Evolutionary conservation across 2,888 invertebrate species (phyloP).

Genomic region (Parascotia fuliginaria): DNA sequence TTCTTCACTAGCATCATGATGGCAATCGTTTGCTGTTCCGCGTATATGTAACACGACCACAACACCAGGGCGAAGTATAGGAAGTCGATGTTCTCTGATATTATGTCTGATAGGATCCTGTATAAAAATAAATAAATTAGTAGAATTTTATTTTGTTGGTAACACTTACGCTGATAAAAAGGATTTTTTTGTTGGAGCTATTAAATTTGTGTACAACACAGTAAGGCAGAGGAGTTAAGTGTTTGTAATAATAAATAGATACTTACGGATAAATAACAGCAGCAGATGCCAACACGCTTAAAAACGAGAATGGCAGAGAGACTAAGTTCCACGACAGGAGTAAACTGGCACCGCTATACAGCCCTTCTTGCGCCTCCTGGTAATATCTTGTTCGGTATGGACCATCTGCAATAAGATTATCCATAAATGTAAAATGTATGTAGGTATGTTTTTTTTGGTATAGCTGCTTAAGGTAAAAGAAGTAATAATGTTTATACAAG

Average conservation of each 20-base stretch:
- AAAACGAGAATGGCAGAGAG: constrained; percentile 92
- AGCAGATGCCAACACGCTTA: constrained; percentile 89
- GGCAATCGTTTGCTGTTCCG: constrained; percentile 94
- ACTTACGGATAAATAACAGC: constrained; percentile 91
- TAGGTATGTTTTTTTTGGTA: too few species aligned
- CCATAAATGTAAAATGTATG: too few species aligned
- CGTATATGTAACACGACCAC: constrained; percentile 94
- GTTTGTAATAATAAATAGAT: not conserved
- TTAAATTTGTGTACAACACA: too few species aligned
- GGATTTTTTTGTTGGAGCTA: too few species aligned
- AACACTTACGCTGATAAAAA: too few species aligned
- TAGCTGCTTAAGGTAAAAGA: too few species aligned
- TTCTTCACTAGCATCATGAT: constrained; percentile 93
- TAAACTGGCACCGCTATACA: constrained; percentile 94
- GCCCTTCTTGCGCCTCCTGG: constrained; percentile 95
- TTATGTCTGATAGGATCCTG: constrained; percentile 83
- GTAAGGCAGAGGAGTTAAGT: too few species aligned
- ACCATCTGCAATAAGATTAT: constrained; percentile 88
- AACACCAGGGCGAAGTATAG: constrained; percentile 89
- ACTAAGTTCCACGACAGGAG: constrained; percentile 92
- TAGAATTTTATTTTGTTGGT: not conserved
- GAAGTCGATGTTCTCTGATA: constrained; percentile 86
- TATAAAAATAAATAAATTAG: constrained; percentile 12
- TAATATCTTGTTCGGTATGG: constrained; percentile 96
- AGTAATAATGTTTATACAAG: too few species aligned